Conservation (phyloP, 2,797 vertebrate genomes). For the Labroides dimidiatus region DNA sequence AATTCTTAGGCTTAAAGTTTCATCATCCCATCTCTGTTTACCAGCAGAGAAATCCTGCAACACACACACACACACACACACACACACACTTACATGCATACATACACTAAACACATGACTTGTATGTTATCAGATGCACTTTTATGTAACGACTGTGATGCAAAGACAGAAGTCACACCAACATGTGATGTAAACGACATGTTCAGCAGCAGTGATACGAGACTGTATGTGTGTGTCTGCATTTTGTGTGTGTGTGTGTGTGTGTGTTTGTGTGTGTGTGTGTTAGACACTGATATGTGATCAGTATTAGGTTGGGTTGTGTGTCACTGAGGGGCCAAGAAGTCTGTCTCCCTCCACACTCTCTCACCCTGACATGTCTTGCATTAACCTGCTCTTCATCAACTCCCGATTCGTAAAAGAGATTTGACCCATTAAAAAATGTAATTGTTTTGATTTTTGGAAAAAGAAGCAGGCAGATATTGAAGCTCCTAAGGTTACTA, state of each 20-base stretch:
- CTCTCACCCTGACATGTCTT: not conserved
- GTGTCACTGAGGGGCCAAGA: constrained; percentile 69
- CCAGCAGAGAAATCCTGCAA: not conserved
- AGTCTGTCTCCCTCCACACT: constrained; percentile 61
- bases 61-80: constrained; percentile 4
- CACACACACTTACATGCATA: constrained; percentile 3
- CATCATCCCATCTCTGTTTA: not conserved
- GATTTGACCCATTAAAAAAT: too few species aligned
- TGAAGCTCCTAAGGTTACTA: too few species aligned
- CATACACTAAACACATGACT: not conserved
- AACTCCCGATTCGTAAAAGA: not conserved
- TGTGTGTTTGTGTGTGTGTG: constrained; percentile 19
- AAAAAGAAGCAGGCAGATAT: too few species aligned
- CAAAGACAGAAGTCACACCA: constrained; percentile 14
- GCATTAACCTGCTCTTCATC: not conserved
- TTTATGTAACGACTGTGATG: constrained; percentile 50
- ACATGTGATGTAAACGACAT: constrained; percentile 32
- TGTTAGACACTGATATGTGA: constrained; percentile 53
- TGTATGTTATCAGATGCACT: constrained; percentile 34
- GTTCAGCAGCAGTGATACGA: constrained; percentile 11
- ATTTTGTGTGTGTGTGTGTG: constrained; percentile 7
- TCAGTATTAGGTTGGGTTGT: constrained; percentile 49
- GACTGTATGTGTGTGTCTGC: constrained; percentile 14
- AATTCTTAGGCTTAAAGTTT: not conserved
- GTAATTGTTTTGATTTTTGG: not conserved